A percentile compares a stretch with the other conserved stretches of the same genome.
Evolutionary conservation across 1,140 invertebrate genomes (phyloP).

Genomic region (Apis florea): DNA sequence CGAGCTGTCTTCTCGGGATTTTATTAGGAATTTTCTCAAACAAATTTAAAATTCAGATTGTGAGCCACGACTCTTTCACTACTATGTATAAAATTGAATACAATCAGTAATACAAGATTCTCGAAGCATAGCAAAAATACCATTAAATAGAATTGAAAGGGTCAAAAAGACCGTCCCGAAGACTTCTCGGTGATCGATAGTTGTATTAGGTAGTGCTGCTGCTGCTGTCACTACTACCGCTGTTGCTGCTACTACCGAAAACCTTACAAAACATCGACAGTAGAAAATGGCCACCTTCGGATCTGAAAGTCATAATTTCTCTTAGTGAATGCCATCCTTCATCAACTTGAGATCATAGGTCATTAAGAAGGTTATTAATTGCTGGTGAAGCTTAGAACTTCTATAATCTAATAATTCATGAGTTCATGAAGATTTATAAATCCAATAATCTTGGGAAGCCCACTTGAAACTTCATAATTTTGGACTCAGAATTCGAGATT

Average conservation of each 20-base stretch:
- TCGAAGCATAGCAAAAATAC: not conserved
- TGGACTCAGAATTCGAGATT: too few relatives aligned
- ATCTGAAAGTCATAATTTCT: not conserved
- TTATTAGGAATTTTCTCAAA: not conserved
- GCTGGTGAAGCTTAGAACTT: too few relatives aligned
- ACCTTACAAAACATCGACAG: slow-evolving; percentile 29
- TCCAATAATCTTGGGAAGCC: too few relatives aligned
- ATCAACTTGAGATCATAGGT: too few relatives aligned
- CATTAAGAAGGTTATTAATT: too few relatives aligned
- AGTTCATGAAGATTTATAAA: too few relatives aligned
- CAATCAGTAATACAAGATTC: not conserved
- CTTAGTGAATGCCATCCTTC: too few relatives aligned
- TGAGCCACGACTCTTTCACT: not conserved
- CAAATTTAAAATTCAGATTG: too few relatives aligned
- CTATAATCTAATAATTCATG: too few relatives aligned
- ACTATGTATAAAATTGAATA: not conserved
- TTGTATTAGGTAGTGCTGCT: slow-evolving; percentile 67
- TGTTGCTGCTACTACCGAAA: slow-evolving; percentile 63
- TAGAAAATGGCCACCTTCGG: not conserved
- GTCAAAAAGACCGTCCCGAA: slow-evolving; percentile 28
- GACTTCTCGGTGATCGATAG: slow-evolving; percentile 60
- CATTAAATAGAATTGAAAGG: slow-evolving; percentile 1
- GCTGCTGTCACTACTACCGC: slow-evolving; percentile 64
- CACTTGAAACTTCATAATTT: too few relatives aligned
- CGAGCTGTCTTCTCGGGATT: slow-evolving; percentile 54